These are phyloP conservation scores for Phengaris arion DNA, from an alignment of 2,888 invertebrate species.

Conservation along the genomic window DNA sequence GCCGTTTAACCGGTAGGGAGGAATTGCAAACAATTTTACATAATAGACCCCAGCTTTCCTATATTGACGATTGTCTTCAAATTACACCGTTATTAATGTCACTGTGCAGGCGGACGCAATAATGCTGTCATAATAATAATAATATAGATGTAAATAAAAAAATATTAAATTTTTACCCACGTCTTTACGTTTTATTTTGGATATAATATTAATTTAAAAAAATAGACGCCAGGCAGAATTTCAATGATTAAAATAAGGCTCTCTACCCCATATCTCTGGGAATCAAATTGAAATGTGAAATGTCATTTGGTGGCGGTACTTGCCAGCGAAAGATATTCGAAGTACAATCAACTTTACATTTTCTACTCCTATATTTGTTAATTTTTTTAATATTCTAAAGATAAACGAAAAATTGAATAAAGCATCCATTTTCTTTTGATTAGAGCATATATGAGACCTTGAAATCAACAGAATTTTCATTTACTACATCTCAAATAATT, in stretches of 20 bases:
- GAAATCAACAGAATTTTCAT: no score
- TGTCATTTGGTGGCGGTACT: slow-evolving; percentile 47
- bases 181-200: background rate
- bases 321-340: slow-evolving; percentile 13
- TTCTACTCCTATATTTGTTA: background rate
- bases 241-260: background rate
- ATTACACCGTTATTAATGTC: background rate
- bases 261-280: slow-evolving; percentile 41
- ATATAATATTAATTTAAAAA: background rate
- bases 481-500: no score
- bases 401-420: background rate
- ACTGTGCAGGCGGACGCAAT: no score
- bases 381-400: background rate
- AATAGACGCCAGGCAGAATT: background rate
- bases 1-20: slow-evolving; percentile 71
- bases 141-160: no score
- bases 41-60: slow-evolving; percentile 62
- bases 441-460: no score
- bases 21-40: slow-evolving; percentile 74
- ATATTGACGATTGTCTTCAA: slow-evolving; percentile 41
- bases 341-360: slow-evolving; percentile 5
- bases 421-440: no score
- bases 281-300: slow-evolving; percentile 68
- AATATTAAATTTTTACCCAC: no score
- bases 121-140: no score